Evolutionary conservation across 2,113 vertebrate genomes (phyloP).

Genomic region (Cephalophus harveyi): DNA sequence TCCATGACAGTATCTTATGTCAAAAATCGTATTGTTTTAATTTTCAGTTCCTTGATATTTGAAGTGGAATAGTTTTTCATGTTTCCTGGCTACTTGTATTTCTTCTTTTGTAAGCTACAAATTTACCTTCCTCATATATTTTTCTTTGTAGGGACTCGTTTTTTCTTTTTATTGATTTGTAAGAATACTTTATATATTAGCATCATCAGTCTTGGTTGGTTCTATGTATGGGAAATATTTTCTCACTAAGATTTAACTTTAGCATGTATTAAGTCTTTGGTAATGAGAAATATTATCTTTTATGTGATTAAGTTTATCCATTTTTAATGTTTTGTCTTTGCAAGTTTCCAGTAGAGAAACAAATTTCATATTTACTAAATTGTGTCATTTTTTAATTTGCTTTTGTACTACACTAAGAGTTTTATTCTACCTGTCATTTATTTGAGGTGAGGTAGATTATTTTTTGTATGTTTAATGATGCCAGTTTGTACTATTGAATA

Average conservation of each 20-base stretch:
- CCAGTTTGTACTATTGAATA: not conserved
- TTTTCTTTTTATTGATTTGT: constrained; percentile 15
- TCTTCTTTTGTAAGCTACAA: constrained; percentile 23
- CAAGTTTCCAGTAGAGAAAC: not conserved
- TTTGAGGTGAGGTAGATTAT: not conserved
- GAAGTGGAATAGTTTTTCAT: not conserved
- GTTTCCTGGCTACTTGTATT: not conserved
- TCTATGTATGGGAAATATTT: constrained; percentile 17
- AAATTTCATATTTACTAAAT: constrained; percentile 31
- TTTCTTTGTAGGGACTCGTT: not conserved
- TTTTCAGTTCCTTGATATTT: not conserved
- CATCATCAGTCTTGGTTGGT: not conserved
- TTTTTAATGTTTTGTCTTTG: constrained; percentile 20
- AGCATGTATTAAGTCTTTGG: not conserved
- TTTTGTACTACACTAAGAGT: not conserved
- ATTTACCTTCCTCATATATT: not conserved
- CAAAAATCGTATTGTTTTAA: constrained; percentile 11
- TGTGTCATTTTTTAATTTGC: not conserved
- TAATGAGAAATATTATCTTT: not conserved
- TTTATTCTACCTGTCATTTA: constrained; percentile 22
- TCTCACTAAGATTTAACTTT: not conserved
- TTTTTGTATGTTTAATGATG: not conserved
- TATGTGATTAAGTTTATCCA: not conserved
- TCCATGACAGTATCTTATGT: not conserved
- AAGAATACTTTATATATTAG: not conserved